phyloP scores from a whole-genome alignment of 1,140 invertebrate species.

The Eueides isabella region DNA sequence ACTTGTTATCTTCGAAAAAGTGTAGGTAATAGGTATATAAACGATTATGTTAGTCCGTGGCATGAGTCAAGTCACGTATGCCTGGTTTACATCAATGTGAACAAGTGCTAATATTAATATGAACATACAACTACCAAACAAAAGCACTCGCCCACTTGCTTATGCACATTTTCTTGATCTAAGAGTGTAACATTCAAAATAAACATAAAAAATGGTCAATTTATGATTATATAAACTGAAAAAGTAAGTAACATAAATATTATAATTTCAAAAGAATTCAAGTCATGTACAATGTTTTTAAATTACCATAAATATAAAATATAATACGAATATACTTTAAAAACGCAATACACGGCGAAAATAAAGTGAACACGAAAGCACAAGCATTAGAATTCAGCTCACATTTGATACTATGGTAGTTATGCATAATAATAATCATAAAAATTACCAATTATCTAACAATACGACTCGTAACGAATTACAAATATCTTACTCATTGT shows the following conservation, averaged over 20 bases:
- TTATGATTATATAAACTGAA: too few relatives aligned
- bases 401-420: conserved; percentile 12
- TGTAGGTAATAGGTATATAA: background rate
- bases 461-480: conserved; percentile 40
- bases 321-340: conserved; percentile 19
- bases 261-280: background rate
- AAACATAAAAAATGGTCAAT: too few relatives aligned
- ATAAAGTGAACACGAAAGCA: conserved; percentile 24
- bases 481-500: conserved; percentile 45
- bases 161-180: background rate
- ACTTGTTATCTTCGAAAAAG: conserved; percentile 27
- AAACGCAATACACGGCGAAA: conserved; percentile 12
- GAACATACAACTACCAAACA: conserved; percentile 8
- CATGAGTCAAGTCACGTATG: conserved; percentile 50
- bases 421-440: conserved; percentile 28
- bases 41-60: conserved; percentile 16
- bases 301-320: conserved; percentile 1
- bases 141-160: background rate
- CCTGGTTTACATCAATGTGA: conserved; percentile 13
- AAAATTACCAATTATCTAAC: conserved; percentile 41
- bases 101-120: conserved; percentile 19
- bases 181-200: background rate
- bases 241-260: background rate
- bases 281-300: background rate
- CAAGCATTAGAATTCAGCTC: conserved; percentile 27